Percentiles rank a stretch among this genome's conserved stretches.
phyloP scores from a whole-genome alignment of 2,113 vertebrate genomes.

The Mobula birostris region DNA sequence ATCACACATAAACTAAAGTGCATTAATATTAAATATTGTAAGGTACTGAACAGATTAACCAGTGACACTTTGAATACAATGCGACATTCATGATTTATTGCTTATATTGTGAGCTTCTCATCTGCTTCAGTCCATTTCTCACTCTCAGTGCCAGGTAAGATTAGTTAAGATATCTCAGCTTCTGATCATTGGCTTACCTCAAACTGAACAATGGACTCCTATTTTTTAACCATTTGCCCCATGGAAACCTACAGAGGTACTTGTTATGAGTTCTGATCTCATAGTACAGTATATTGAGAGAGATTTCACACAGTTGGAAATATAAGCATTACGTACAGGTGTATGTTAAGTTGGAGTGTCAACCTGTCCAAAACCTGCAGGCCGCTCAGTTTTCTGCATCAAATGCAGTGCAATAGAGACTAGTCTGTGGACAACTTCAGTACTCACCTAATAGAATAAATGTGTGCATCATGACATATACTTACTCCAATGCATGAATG shows the following conservation, averaged over 20 bases:
- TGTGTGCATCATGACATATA: conserved; percentile 38
- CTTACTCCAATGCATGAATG: conserved; percentile 39
- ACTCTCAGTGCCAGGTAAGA: background rate
- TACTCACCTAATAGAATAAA: background rate
- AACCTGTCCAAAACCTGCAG: background rate
- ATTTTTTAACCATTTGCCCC: background rate
- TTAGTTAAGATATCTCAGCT: background rate
- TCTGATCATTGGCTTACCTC: background rate
- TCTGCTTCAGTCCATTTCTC: background rate
- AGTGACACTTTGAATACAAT: too few relatives aligned
- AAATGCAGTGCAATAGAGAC: background rate
- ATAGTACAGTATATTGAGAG: background rate
- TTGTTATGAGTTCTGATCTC: background rate
- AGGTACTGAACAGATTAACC: too few relatives aligned
- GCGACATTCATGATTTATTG: background rate
- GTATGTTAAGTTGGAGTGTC: conserved; percentile 18
- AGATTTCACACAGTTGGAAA: background rate
- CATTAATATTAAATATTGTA: too few relatives aligned
- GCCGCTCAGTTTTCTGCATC: background rate
- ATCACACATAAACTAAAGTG: too few relatives aligned
- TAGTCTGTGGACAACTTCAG: background rate
- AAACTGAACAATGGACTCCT: background rate
- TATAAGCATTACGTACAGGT: background rate
- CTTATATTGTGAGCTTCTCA: background rate
- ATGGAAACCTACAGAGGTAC: background rate